A percentile compares a stretch with the other conserved stretches of the same genome.
These are phyloP conservation scores for Desoria tigrina DNA, from an alignment of 2,888 invertebrate species.

Conservation along the genomic window DNA sequence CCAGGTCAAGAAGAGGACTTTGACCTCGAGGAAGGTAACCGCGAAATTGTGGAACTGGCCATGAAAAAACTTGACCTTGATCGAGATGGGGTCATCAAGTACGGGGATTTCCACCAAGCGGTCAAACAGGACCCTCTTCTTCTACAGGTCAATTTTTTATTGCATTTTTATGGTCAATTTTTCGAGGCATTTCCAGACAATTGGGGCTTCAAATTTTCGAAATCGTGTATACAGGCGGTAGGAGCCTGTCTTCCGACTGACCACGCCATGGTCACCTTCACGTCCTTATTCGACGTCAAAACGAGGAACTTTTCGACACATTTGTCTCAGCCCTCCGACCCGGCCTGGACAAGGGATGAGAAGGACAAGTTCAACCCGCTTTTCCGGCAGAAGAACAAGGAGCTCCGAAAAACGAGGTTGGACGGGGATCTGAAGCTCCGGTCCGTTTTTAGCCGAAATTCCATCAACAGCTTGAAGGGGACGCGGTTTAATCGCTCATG, in stretches of 20 bases:
- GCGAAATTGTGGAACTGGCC: conserved; percentile 32
- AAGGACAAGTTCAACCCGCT: conserved; percentile 5
- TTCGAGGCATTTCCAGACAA: too few relatives aligned
- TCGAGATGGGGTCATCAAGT: conserved; percentile 74
- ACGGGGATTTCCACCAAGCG: conserved; percentile 70
- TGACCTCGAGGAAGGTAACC: conserved; percentile 25
- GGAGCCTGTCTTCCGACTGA: conserved; percentile 76
- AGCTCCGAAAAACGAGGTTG: too few relatives aligned
- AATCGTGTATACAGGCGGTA: conserved; percentile 74
- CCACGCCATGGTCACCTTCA: conserved; percentile 62
- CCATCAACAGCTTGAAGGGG: too few relatives aligned
- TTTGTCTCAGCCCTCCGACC: conserved; percentile 22
- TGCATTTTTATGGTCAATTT: too few relatives aligned
- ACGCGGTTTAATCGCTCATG: too few relatives aligned
- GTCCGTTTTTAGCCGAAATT: too few relatives aligned
- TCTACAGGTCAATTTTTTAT: conserved; percentile 58
- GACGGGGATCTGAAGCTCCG: too few relatives aligned
- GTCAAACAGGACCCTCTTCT: conserved; percentile 72
- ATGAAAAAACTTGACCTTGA: conserved; percentile 64
- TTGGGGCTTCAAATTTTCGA: too few relatives aligned
- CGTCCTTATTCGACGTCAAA: conserved; percentile 58
- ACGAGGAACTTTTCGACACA: conserved; percentile 15
- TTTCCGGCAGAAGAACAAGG: too few relatives aligned
- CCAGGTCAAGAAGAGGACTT: conserved; percentile 28
- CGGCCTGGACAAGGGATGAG: conserved; percentile 16